Conservation (phyloP, 2,113 vertebrate species). For the Anolis sagrei region DNA sequence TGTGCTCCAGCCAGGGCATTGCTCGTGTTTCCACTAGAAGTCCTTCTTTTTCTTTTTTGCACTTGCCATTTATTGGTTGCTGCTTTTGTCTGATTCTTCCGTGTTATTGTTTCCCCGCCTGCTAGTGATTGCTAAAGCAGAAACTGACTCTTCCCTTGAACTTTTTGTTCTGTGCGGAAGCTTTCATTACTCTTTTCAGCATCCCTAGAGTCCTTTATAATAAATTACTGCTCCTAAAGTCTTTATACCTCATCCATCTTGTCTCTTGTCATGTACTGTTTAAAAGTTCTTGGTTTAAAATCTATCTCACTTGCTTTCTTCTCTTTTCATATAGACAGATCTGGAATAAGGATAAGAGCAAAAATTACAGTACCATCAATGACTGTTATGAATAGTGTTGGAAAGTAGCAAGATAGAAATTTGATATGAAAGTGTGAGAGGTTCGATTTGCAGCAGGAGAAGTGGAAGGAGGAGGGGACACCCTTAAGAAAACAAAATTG, state of each 20-base stretch:
- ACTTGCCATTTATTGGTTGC: neutral
- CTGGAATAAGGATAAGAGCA: neutral
- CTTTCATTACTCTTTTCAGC: neutral
- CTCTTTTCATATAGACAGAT: neutral
- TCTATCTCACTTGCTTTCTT: neutral
- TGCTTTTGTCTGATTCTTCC: neutral
- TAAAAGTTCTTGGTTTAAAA: slow-evolving; percentile 18
- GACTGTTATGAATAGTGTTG: neutral
- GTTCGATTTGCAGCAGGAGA: neutral
- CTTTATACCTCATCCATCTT: neutral
- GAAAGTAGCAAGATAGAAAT: neutral
- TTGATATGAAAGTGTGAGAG: neutral
- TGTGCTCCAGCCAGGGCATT: neutral
- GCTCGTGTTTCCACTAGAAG: neutral
- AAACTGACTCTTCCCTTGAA: neutral
- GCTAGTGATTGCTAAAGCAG: neutral
- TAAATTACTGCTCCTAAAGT: neutral
- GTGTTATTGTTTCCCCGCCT: neutral
- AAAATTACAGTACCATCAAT: neutral
- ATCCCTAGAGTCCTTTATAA: neutral
- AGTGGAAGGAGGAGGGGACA: neutral
- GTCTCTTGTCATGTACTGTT: slow-evolving; percentile 2
- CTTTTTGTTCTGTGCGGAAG: neutral
- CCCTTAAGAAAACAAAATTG: neutral
- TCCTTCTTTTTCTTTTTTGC: neutral